Base-by-base conservation (phyloP, 2,797 vertebrate genomes). In the Prionace glauca region DNA sequence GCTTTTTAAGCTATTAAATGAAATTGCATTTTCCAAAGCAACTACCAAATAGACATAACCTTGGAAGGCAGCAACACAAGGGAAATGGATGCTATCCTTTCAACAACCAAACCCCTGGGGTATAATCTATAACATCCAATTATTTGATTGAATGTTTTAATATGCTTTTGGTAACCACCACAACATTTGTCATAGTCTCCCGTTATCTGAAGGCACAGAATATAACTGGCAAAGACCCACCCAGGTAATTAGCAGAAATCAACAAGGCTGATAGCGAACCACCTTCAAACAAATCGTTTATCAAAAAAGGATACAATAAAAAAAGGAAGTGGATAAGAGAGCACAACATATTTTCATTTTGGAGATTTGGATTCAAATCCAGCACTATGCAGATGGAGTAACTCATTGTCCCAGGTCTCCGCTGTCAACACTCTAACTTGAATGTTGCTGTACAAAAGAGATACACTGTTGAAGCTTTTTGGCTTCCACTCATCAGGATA, bases 101-200 rank as follows among this genome's bases (percentile, higher is more conserved):
- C 60, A 91, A 56, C 50, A 7, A 91, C 65, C 88, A 88, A 91
- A 65, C 20, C 60, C 60, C 18, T 3, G 32, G 4, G 88, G 88
- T 60, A 91, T 65, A 91, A 91, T 91, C 88, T 65, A 91, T 67
- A 91, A 91, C 87, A 90, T 65, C 32, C 5, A 91, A 91, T 67
- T 16, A 91, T 91, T n/a, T 91, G 60, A 91, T 10, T 36, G 14
- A 65, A 65, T 91, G 7, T 81, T 16, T 81, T 81, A 18, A 36
- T 20, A 81, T 36, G n/a, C 0, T 5, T 81, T 36, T 36, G 77
- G 16, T 36, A 81, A 79, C n/a, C 14, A 32, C 36, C 14, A 41
- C 14, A 81, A n/a, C 77, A 81, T 16, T 81, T 81, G 4, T 2
- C 77, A 81, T 16, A 81, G 12, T 12, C n/a, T 18, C 14, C 2